Base-by-base conservation (phyloP, 2,888 invertebrate genomes). In the Danaus chrysippus region DNA sequence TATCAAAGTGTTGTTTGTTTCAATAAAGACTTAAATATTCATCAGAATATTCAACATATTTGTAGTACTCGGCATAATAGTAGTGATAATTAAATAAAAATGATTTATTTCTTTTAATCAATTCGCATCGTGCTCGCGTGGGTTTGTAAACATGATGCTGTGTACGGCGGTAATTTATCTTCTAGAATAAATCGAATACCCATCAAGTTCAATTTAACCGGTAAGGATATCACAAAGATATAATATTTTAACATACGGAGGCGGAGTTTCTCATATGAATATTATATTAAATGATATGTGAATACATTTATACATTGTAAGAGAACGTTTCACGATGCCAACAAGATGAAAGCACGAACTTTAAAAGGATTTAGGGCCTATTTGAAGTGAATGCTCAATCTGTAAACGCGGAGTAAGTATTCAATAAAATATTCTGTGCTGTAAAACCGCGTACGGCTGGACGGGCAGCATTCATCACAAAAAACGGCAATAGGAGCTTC, bases 401-500 rank as follows among this genome's bases (percentile, higher is more conserved):
- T 78, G 81, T 74, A 78, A 76, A 72, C 72, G 70, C 71, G 68
- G 75, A 78, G 76, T 82, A 81, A 86, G 84, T 84, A 87, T 90
- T 89, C 88, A 89, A 90, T 90, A 86, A 89, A 87, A 85, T 80
- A 77, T 83, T 78, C 72, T 67, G 71, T 70, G 76, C 77, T 83
- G 77, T 88, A 88, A 88, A 87, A 75, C 71, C 74, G 73, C 75
- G 76, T 70, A 71, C 76, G 70, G 72, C 68, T 77, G 77, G 79
- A 74, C 78, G 76, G 79, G 79, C 77, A 75, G 84, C 79, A 73
- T 84, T 79, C 83, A 84, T 85, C 82, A 83, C 83, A 89, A 91
- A 88, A 87, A 90, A 84, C 77, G 76, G 74, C 79, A 79, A 86
- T 88, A 84, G 89, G 79, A 87, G 87, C 88, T 84, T 86, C 84